phyloP scores from a whole-genome alignment of 2,888 invertebrate species.

The Drosophila flavopinicola region DNA sequence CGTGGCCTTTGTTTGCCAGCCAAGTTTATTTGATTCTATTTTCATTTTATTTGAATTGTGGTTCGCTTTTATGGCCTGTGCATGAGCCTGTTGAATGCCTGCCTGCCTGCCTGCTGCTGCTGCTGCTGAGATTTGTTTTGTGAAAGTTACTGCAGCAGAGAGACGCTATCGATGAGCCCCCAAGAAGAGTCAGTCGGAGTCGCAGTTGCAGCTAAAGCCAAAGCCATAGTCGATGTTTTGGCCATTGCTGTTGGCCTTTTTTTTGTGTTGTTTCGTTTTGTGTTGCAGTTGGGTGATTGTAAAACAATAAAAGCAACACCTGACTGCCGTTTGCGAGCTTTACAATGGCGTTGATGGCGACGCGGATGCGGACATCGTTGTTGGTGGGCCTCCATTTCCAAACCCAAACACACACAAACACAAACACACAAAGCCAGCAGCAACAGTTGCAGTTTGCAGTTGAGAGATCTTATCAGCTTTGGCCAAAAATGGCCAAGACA shows the following conservation, averaged over 20 bases:
- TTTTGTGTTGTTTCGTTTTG: too few relatives aligned
- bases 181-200: slow-evolving; percentile 40
- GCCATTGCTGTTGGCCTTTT: slow-evolving; percentile 23
- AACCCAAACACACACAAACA: too few relatives aligned
- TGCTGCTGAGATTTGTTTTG: slow-evolving; percentile 71
- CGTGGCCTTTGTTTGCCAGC: slow-evolving; percentile 71
- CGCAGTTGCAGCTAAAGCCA: background rate
- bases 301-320: slow-evolving; percentile 80
- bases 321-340: slow-evolving; percentile 68
- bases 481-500: slow-evolving; percentile 67
- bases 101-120: slow-evolving; percentile 13
- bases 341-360: slow-evolving; percentile 73
- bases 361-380: slow-evolving; percentile 65
- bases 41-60: slow-evolving; percentile 80
- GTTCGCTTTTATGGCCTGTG: slow-evolving; percentile 72
- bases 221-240: slow-evolving; percentile 12
- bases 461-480: slow-evolving; percentile 62
- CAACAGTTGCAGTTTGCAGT: slow-evolving; percentile 9
- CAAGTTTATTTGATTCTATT: slow-evolving; percentile 79
- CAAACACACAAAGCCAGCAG: slow-evolving; percentile 21
- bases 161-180: slow-evolving; percentile 59
- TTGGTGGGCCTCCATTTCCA: slow-evolving; percentile 56
- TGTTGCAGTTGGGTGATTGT: slow-evolving; percentile 66
- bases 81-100: slow-evolving; percentile 36
- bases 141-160: slow-evolving; percentile 62